phyloP scores from a whole-genome alignment of 2,113 vertebrate genomes.

The Speoplatyrhinus poulsoni region DNA sequence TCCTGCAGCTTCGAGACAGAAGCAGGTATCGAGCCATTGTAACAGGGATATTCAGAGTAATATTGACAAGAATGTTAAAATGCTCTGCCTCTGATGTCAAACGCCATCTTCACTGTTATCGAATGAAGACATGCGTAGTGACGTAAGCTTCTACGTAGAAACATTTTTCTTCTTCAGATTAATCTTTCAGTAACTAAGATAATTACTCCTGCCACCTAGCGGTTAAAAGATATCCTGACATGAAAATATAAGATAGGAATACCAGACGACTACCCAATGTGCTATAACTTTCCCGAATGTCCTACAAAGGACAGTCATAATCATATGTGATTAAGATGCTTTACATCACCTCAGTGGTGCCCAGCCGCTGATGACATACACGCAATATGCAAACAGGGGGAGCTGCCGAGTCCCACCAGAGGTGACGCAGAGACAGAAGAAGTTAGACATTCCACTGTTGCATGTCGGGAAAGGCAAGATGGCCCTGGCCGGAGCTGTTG shows the following conservation, averaged over 20 bases:
- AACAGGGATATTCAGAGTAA: neutral
- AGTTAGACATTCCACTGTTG: slow-evolving; percentile 19
- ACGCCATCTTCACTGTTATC: slow-evolving; percentile 46
- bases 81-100: slow-evolving; percentile 1
- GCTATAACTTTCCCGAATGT: no score
- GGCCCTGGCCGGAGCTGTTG: slow-evolving; percentile 34
- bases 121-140: neutral
- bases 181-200: no score
- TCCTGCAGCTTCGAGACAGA: no score
- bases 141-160: neutral
- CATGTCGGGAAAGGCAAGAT: slow-evolving; percentile 54
- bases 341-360: neutral
- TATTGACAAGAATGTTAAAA: no score
- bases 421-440: neutral
- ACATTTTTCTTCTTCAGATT: neutral
- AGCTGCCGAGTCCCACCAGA: slow-evolving; percentile 15
- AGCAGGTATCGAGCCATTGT: no score
- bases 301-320: no score
- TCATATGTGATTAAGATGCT: no score
- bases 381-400: slow-evolving; percentile 11
- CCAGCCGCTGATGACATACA: neutral
- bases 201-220: no score
- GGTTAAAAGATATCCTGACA: no score
- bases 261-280: no score
- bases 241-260: no score